Evolutionary conservation across 1,140 invertebrate species (phyloP).

Genomic region (Triops cancriformis): DNA sequence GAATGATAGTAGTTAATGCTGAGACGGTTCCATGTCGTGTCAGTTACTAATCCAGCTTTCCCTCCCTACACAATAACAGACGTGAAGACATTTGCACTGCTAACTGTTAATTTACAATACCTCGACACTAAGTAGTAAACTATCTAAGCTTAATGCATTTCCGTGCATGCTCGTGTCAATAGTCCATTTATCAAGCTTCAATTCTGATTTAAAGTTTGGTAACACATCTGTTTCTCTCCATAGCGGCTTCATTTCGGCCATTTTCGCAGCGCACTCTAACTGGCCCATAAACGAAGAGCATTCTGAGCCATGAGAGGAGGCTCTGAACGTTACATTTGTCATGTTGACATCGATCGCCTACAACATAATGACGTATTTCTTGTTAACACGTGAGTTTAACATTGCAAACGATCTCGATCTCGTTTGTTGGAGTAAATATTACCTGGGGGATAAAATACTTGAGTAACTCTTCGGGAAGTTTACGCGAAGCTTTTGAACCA

Average conservation of each 20-base stretch:
- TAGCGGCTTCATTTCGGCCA: background rate
- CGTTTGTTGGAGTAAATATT: background rate
- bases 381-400: too few relatives aligned
- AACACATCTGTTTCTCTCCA: background rate
- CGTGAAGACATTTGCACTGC: constrained; percentile 31
- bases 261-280: background rate
- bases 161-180: background rate
- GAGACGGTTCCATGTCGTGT: constrained; percentile 57
- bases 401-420: too few relatives aligned
- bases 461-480: background rate
- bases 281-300: background rate
- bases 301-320: background rate
- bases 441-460: background rate
- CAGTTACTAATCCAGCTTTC: constrained; percentile 61
- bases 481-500: background rate
- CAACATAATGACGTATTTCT: background rate
- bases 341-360: background rate
- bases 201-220: background rate
- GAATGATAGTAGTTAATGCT: constrained; percentile 60
- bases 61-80: constrained; percentile 60
- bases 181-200: background rate
- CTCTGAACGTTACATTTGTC: background rate
- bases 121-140: constrained; percentile 53
- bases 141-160: constrained; percentile 48
- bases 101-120: background rate